These are phyloP conservation scores for Megaleporinus macrocephalus DNA, from an alignment of 2,113 vertebrate genomes.

Conservation along the genomic window DNA sequence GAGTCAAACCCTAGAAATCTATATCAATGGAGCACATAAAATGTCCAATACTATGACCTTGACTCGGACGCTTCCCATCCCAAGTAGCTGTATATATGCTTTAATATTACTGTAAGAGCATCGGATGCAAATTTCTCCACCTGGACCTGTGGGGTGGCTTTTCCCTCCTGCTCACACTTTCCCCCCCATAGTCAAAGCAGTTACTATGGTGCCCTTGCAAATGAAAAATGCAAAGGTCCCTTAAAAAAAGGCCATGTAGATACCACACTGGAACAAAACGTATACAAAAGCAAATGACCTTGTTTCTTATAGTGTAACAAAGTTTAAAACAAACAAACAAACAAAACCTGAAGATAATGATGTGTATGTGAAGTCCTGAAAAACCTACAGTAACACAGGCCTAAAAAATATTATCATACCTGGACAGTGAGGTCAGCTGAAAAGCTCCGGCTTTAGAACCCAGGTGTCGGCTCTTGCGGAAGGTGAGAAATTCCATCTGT, in stretches of 20 bases:
- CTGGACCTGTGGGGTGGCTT: not conserved
- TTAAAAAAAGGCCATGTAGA: not conserved
- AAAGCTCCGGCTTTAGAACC: not conserved
- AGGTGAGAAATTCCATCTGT: constrained; percentile 14
- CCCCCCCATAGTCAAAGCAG: constrained; percentile 36
- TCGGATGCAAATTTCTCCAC: constrained; percentile 36
- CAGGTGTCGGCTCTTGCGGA: not conserved
- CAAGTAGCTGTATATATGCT: not conserved
- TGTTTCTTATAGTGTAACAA: too few relatives aligned
- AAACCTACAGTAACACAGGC: not conserved
- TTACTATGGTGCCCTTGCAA: not conserved
- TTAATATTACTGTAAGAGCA: not conserved
- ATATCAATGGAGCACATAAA: not conserved
- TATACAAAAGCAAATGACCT: too few relatives aligned
- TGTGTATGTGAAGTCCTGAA: not conserved
- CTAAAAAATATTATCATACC: constrained; percentile 9
- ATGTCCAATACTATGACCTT: not conserved
- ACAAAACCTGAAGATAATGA: not conserved
- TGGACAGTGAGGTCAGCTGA: constrained; percentile 2
- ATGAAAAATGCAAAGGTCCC: not conserved
- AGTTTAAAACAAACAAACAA: too few relatives aligned
- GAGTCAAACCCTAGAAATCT: not conserved
- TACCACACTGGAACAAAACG: too few relatives aligned
- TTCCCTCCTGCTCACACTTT: constrained; percentile 11
- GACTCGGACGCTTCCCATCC: not conserved